These are phyloP conservation scores for Penaeus indicus DNA, from an alignment of 1,140 invertebrate species.

Conservation along the genomic window DNA sequence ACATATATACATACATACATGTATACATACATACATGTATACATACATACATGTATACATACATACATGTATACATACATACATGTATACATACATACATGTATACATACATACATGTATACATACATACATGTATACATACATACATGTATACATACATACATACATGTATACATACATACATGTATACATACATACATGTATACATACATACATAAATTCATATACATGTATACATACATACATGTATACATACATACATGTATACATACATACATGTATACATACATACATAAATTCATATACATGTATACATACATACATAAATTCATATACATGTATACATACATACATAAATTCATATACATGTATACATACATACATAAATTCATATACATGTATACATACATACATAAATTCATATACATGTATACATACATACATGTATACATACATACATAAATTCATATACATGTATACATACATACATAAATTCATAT, in stretches of 20 bases:
- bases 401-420: background rate
- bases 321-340: background rate
- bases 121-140: conserved; percentile 26
- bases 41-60: background rate
- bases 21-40: conserved; percentile 1
- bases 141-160: conserved; percentile 27
- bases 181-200: background rate
- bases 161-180: background rate
- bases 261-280: conserved; percentile 8
- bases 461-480: background rate
- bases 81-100: conserved; percentile 17
- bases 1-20: conserved; percentile 3
- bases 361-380: background rate
- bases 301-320: conserved; percentile 4
- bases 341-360: background rate
- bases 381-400: background rate
- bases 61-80: background rate
- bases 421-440: background rate
- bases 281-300: conserved; percentile 8
- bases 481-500: background rate
- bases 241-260: background rate
- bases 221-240: conserved; percentile 5
- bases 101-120: conserved; percentile 19
- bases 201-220: background rate
- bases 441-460: background rate